Percentiles rank a stretch among this genome's conserved stretches.
These are phyloP conservation scores for Chunga burmeisteri DNA, from an alignment of 2,113 vertebrate genomes.

Conservation along the genomic window DNA sequence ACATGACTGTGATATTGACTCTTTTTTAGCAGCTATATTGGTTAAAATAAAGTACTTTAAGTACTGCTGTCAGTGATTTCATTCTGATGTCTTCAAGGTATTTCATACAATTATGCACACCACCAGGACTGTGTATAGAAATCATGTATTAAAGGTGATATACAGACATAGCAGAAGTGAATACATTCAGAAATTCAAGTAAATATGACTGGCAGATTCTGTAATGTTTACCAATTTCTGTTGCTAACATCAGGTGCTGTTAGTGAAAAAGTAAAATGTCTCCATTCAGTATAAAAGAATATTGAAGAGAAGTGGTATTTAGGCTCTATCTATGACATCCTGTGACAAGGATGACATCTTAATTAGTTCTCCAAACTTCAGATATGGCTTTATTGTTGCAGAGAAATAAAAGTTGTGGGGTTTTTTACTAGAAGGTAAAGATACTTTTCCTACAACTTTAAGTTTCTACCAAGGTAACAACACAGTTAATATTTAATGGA, in stretches of 20 bases:
- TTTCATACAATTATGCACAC: background rate
- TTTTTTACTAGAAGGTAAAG: background rate
- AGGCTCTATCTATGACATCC: background rate
- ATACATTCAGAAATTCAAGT: background rate
- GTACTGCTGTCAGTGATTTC: background rate
- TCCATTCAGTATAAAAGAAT: background rate
- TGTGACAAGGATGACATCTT: background rate
- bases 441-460: background rate
- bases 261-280: background rate
- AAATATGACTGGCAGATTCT: background rate
- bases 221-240: background rate
- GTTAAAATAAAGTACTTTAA: background rate
- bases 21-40: background rate
- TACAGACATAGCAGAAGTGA: background rate
- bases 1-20: background rate
- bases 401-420: background rate
- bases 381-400: background rate
- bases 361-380: background rate
- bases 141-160: background rate
- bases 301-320: background rate
- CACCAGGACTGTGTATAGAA: background rate
- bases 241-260: background rate
- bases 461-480: background rate
- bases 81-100: background rate
- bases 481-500: background rate